Conservation (phyloP, 2,797 vertebrate genomes). For the Psittacula echo region DNA sequence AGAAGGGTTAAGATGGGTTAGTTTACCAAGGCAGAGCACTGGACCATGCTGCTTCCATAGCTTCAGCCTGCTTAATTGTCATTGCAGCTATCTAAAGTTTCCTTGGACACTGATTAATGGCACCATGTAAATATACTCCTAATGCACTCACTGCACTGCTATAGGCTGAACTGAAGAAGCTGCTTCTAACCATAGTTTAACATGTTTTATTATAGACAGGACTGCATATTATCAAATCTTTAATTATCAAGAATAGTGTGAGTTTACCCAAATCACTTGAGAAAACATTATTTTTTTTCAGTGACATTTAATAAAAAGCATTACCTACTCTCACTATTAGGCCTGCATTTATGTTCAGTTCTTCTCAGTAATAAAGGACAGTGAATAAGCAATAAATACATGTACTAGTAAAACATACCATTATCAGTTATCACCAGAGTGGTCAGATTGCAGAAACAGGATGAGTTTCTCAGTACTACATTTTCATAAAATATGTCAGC, state of each 20-base stretch:
- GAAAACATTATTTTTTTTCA: background rate
- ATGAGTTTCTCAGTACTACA: background rate
- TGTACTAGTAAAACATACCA: slow-evolving; percentile 55
- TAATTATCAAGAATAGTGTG: background rate
- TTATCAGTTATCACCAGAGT: background rate
- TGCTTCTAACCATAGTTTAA: background rate
- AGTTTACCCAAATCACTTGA: background rate
- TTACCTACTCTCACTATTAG: background rate
- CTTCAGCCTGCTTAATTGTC: background rate
- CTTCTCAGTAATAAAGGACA: background rate
- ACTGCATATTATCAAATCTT: background rate
- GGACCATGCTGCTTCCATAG: background rate
- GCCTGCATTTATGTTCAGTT: background rate
- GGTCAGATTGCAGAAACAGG: slow-evolving; percentile 70
- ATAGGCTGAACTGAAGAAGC: background rate
- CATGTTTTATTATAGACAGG: background rate
- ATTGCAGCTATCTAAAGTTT: background rate
- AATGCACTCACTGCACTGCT: background rate
- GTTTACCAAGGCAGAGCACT: background rate
- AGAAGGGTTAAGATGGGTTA: background rate
- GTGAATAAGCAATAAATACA: background rate
- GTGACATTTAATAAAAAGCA: background rate
- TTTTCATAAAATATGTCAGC: slow-evolving; percentile 66
- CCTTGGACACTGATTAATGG: background rate
- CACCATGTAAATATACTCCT: background rate